Conservation (phyloP, 2,113 vertebrate species). For the Verasper variegatus region DNA sequence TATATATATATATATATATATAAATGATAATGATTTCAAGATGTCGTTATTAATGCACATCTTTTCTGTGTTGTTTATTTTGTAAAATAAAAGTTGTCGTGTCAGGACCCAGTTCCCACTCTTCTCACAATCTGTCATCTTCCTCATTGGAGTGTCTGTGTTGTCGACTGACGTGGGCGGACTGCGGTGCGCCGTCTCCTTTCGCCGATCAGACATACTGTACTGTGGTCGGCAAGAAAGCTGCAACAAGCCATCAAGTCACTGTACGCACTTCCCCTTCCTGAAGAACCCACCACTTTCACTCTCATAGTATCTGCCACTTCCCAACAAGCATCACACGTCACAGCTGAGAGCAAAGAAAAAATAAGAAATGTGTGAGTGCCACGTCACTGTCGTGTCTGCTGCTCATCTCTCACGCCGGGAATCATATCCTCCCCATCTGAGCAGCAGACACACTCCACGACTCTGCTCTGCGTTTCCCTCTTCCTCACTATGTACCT, state of each 20-base stretch:
- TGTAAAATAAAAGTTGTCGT: too few relatives aligned
- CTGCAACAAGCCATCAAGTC: conserved; percentile 10
- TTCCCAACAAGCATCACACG: conserved; percentile 18
- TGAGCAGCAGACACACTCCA: background rate
- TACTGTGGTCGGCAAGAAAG: conserved; percentile 23
- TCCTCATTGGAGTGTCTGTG: conserved; percentile 13
- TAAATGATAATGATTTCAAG: background rate
- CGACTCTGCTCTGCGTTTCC: too few relatives aligned
- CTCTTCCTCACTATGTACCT: too few relatives aligned
- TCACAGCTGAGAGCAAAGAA: background rate
- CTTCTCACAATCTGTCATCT: conserved; percentile 40
- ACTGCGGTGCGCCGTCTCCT: background rate
- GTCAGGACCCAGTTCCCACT: too few relatives aligned
- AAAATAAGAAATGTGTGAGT: background rate
- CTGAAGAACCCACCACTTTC: conserved; percentile 3
- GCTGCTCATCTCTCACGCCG: too few relatives aligned
- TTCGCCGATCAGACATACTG: conserved; percentile 10
- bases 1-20: too few relatives aligned
- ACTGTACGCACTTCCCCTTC: conserved; percentile 23
- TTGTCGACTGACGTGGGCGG: conserved; percentile 22
- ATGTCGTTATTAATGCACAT: background rate
- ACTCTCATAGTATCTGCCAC: background rate
- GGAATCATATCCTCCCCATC: background rate
- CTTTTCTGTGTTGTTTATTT: too few relatives aligned
- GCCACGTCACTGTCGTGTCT: background rate